Percentiles rank a stretch among this genome's conserved stretches.
Conservation (phyloP, 2,888 invertebrate genomes). For the Drosophila melanosoma region DNA sequence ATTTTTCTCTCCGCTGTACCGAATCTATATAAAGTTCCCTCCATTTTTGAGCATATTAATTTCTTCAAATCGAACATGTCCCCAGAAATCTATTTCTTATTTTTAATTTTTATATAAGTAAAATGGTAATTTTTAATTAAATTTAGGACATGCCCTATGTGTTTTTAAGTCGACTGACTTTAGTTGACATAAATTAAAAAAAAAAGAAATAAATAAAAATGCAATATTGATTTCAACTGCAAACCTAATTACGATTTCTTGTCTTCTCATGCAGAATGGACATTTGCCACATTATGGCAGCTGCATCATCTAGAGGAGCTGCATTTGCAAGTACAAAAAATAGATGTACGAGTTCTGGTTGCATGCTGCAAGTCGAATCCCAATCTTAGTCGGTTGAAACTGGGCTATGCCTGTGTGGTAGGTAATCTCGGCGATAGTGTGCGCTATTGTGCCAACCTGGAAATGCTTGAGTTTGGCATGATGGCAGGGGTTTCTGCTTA, state of each 20-base stretch:
- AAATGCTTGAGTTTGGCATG: constrained; percentile 58
- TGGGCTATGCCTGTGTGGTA: constrained; percentile 42
- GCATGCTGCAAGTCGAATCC: constrained; percentile 59
- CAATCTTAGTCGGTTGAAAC: constrained; percentile 37
- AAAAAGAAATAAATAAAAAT: background rate
- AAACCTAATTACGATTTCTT: background rate
- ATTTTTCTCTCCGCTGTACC: no score
- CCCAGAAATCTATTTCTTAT: no score
- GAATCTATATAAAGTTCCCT: no score
- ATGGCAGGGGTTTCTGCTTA: constrained; percentile 43
- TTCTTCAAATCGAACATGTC: no score
- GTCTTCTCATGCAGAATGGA: constrained; percentile 30
- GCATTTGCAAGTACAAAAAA: constrained; percentile 31
- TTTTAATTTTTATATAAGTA: no score
- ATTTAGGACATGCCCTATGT: background rate
- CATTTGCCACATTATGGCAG: constrained; percentile 31
- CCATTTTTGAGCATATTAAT: no score
- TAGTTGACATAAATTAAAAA: no score
- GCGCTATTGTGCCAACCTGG: constrained; percentile 48
- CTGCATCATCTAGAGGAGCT: constrained; percentile 45
- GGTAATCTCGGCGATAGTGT: constrained; percentile 48
- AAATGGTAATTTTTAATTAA: no score
- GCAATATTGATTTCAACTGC: background rate
- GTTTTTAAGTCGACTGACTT: no score
- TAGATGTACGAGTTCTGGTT: constrained; percentile 11